Evolutionary conservation across 2,113 vertebrate genomes (phyloP), one percentile per base, ranked within the genome.

Genomic region (Urocolius indicus): DNA sequence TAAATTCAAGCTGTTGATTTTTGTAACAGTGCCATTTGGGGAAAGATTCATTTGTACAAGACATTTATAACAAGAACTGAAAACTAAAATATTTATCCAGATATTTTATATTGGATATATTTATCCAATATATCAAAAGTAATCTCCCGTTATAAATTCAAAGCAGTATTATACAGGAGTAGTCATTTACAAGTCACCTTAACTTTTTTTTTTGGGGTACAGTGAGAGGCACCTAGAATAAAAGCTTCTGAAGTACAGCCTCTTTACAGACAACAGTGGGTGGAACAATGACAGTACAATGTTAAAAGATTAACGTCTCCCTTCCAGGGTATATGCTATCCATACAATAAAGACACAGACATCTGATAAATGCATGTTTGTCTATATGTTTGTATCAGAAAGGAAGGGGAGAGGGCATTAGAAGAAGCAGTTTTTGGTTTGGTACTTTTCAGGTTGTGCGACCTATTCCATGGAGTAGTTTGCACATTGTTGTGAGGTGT

Each of bases 311-410:
- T 41, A 41, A 41, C 38, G 9, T 41, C 38, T 41, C 38, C 38
- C 12, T 12, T 41, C 38, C 19, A 32, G 19, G 8, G 15, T 66
- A 15, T 78, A 24, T 41, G 27, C 8, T 65, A 55, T 63, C 55
- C 1, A 2, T 62, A 55, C 48, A 74, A 43, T 73, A 79, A 75
- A 87, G 84, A 49, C 57, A 69, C 15, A 51, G 54, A 12, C 87
- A 69, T 81, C 87, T 87, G 69, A 87, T 82, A 87, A 95, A 76
- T 74, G n/a, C 36, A 26, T 89, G 30, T 81, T 81, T 78, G 41
- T 73, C 9, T 38, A 4, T 32, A 20, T 51, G 52, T 77, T n/a
- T 38, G 21, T 3, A 7, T 4, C 67, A 72, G 74, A 79, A 55
- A 8, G n/a, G 71, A 54, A 82, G 21, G 20, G 66, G 43, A 89